These are phyloP conservation scores for Peromyscus melanophrys DNA, from an alignment of 2,797 vertebrate species.

Conservation along the genomic window DNA sequence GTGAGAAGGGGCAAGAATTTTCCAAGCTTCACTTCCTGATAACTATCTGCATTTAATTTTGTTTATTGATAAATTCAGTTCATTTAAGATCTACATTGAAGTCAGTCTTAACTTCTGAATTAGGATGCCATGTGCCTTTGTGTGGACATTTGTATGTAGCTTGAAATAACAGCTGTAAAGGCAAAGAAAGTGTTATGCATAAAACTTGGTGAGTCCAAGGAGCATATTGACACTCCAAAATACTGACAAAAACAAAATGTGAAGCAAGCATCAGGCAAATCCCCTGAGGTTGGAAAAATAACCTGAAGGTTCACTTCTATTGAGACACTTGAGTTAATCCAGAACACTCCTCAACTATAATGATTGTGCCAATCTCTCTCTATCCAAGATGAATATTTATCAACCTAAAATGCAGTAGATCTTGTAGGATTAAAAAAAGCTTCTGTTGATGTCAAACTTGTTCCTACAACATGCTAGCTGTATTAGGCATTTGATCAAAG, in stretches of 20 bases:
- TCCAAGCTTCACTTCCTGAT: slow-evolving; percentile 68
- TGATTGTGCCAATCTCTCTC: neutral
- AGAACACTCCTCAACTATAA: neutral
- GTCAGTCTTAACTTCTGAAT: slow-evolving; percentile 19
- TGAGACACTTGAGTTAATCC: slow-evolving; percentile 37
- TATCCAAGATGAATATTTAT: neutral
- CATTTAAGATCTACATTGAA: slow-evolving; percentile 41
- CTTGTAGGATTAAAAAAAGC: neutral
- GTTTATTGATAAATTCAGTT: neutral
- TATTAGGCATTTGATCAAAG: neutral
- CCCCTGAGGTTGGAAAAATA: slow-evolving; percentile 44
- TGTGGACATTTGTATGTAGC: neutral
- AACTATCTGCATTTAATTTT: slow-evolving; percentile 59
- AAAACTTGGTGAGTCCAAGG: neutral
- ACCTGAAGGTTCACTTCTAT: neutral
- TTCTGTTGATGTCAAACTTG: neutral
- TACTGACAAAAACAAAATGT: neutral
- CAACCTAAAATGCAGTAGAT: neutral
- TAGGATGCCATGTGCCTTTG: neutral
- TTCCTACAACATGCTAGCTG: neutral
- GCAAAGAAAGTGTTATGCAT: neutral
- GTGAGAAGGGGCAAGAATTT: slow-evolving; percentile 29
- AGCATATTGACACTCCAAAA: neutral
- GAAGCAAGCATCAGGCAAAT: slow-evolving; percentile 2
- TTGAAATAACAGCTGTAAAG: neutral